These are phyloP conservation scores for Apotomis capreana DNA, from an alignment of 2,888 invertebrate species.

Conservation along the genomic window DNA sequence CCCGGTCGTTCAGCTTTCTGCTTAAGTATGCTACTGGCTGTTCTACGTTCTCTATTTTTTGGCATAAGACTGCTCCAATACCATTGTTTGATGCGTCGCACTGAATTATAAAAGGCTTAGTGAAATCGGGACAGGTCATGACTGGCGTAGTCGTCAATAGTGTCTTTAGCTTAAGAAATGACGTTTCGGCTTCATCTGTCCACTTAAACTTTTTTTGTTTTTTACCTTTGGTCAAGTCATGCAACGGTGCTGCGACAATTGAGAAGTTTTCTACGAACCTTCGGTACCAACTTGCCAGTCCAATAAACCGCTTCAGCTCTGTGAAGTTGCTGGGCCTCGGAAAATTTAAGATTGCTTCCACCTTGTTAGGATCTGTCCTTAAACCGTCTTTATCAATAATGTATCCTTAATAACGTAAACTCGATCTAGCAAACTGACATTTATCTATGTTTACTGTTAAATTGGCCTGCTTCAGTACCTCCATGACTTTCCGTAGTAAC, in stretches of 20 bases:
- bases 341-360: background rate
- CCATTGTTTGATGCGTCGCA: conserved; percentile 23
- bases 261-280: conserved; percentile 1
- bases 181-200: background rate
- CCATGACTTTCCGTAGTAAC: background rate
- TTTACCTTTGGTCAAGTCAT: conserved; percentile 5
- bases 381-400: background rate
- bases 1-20: background rate
- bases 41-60: background rate
- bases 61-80: conserved; percentile 20
- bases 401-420: background rate
- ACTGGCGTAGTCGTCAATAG: conserved; percentile 1
- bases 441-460: background rate
- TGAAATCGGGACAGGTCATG: background rate
- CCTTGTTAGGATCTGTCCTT: conserved; percentile 5
- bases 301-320: conserved; percentile 14
- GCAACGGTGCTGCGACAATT: background rate
- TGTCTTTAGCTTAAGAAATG: conserved; percentile 2
- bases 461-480: background rate
- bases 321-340: background rate
- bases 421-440: background rate
- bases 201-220: background rate
- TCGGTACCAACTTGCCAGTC: conserved; percentile 2
- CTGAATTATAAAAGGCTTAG: background rate
- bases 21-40: conserved; percentile 7